Evolutionary conservation across 2,888 invertebrate species (phyloP), one percentile per base, ranked within the genome.

Genomic region (Nasonovia ribisnigri): DNA sequence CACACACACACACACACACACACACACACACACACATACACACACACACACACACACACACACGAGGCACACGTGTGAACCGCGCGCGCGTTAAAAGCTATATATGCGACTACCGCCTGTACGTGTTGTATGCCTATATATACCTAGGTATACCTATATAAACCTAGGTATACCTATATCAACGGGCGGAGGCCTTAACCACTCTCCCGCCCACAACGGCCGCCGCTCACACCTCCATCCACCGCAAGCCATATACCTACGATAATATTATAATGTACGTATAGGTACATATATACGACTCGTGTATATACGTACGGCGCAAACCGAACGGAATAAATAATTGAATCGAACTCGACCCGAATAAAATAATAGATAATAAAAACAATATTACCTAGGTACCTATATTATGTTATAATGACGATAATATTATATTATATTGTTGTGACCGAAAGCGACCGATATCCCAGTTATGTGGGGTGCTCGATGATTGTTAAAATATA

Each of bases 1-100:
- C 24, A n/a, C 67, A 16, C n/a, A 67, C 60, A 67, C 60, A n/a
- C n/a, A n/a, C n/a, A n/a, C n/a, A n/a, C n/a, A 43, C 42, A 89
- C 57, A 89, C 88, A 46, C 43, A 43, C 43, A 20, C 29, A 29
- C 42, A 42, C 88, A 43, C 42, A 24, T 16, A 46, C 46, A 29
- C 89, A 43, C 90, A n/a, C 60, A 60, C 24, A n/a, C 67, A 16
- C n/a, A n/a, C n/a, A n/a, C 67, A 67, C 77, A 77, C 8, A 26
- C 24, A 57, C 54, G 24, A 54, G 24, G 67, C 67, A n/a, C 67
- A 36, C 36, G 67, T 77, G 77, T 77, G 77, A 77, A 77, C 77
- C 36, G 77, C 77, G 20, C 46, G 60, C 60, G 67, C 46, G 48
- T 90, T 67, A 90, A 90, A 90, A 90, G 90, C 60, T 90, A 90